Evolutionary conservation across 2,113 vertebrate genomes (phyloP).

Genomic region (Vulpes lagopus): DNA sequence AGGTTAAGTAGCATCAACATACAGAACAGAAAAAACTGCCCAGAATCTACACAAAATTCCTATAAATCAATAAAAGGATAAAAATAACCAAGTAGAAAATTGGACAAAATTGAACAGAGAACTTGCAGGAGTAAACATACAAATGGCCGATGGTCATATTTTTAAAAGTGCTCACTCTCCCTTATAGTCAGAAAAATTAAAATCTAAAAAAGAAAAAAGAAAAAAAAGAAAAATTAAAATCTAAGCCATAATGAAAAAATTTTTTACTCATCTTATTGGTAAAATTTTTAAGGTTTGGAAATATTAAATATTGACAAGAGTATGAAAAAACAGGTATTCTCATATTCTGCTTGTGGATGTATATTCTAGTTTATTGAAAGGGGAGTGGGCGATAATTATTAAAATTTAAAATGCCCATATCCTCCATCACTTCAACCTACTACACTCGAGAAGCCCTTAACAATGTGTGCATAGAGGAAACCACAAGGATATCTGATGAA

Average conservation of each 20-base stretch:
- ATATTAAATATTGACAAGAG: neutral
- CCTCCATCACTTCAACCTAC: neutral
- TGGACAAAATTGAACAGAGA: neutral
- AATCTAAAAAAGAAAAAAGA: neutral
- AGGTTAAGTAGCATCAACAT: neutral
- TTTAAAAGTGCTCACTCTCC: neutral
- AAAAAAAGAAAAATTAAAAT: too few relatives aligned
- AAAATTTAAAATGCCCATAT: neutral
- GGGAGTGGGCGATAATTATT: neutral
- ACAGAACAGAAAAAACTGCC: neutral
- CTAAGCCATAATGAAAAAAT: neutral
- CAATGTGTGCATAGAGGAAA: neutral
- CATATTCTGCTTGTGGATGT: neutral
- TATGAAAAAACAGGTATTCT: neutral
- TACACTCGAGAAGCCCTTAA: neutral
- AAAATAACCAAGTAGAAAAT: neutral
- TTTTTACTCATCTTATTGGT: neutral
- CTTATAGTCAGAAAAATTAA: neutral
- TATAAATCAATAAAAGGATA: constrained; percentile 35
- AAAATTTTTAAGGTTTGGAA: neutral
- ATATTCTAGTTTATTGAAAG: neutral
- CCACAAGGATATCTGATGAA: neutral
- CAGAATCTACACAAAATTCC: neutral
- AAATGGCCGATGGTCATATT: neutral
- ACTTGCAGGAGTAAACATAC: neutral